Conservation (phyloP, 2,113 vertebrate genomes). For the Propithecus coquereli region DNA sequence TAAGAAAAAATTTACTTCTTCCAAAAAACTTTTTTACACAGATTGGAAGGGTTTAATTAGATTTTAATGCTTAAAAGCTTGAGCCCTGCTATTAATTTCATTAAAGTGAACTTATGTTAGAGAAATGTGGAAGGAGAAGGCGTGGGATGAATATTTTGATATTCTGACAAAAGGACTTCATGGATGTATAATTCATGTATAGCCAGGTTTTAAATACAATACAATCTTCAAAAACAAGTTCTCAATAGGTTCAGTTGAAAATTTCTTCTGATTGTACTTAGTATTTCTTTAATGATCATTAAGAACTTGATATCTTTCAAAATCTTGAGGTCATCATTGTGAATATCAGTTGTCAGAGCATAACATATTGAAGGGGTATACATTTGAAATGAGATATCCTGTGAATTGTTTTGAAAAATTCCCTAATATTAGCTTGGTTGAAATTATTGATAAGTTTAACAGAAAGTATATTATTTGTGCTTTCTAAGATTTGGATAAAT, state of each 20-base stretch:
- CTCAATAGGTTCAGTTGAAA: neutral
- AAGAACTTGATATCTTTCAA: neutral
- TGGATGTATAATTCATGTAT: neutral
- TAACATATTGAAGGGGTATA: neutral
- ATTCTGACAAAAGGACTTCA: neutral
- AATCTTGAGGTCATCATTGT: neutral
- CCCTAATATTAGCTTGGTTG: neutral
- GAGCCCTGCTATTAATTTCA: neutral
- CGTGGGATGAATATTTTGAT: neutral
- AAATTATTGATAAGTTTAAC: neutral
- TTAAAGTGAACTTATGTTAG: neutral
- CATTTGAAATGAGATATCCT: neutral
- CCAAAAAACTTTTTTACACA: neutral
- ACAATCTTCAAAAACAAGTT: neutral
- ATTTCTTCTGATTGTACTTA: neutral
- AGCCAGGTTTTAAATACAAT: neutral
- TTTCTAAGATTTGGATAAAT: slow-evolving; percentile 14
- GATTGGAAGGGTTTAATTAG: neutral
- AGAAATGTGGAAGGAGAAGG: neutral
- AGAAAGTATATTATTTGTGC: neutral
- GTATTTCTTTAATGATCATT: neutral
- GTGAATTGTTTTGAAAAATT: neutral
- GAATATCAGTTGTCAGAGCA: neutral
- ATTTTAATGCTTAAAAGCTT: neutral
- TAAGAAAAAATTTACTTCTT: neutral